These are phyloP conservation scores for Florisuga fusca DNA, from an alignment of 2,797 vertebrate species.

Conservation along the genomic window DNA sequence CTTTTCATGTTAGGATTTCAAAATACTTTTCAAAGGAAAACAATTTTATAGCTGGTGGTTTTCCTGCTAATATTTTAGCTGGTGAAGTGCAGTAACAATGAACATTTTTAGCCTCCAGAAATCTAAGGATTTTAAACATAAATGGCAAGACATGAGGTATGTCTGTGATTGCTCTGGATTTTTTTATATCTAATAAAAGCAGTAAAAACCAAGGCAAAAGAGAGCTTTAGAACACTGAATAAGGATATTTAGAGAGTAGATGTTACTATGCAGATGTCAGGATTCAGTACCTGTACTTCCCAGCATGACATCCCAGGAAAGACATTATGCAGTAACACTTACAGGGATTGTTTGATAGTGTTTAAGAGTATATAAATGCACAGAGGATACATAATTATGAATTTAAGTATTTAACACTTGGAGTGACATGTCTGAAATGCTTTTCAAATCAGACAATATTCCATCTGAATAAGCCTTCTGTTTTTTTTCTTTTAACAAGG, in stretches of 20 bases:
- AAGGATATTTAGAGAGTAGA: neutral
- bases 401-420: neutral
- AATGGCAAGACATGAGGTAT: neutral
- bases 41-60: neutral
- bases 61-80: neutral
- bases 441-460: neutral
- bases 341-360: neutral
- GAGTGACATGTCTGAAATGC: neutral
- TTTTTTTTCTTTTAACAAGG: neutral
- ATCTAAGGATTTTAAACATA: neutral
- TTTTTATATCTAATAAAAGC: neutral
- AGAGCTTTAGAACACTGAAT: neutral
- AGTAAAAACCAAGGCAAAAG: neutral
- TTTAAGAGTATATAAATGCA: neutral
- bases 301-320: neutral
- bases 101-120: neutral
- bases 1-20: neutral
- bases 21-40: neutral
- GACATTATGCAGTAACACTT: neutral
- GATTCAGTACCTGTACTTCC: neutral
- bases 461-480: neutral
- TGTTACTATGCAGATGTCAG: neutral
- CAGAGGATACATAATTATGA: accelerated
- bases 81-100: neutral
- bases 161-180: neutral